These are phyloP conservation scores for Poecile montanus DNA, from an alignment of 2,797 vertebrate species.

Conservation along the genomic window DNA sequence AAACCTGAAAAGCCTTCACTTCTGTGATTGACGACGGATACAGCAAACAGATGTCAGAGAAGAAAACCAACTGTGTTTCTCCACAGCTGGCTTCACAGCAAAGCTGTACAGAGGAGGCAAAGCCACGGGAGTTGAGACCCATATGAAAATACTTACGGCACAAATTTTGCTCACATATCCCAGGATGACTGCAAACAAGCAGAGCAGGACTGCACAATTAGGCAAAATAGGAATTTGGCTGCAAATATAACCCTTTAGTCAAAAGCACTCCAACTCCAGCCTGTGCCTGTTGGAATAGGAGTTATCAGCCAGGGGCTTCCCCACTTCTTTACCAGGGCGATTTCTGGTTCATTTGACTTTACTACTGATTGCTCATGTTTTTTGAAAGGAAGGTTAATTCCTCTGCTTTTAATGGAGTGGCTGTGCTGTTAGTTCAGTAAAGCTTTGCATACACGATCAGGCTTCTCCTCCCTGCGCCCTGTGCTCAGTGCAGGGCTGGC, in stretches of 20 bases:
- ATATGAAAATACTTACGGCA: slow-evolving; percentile 13
- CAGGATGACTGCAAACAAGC: slow-evolving; percentile 42
- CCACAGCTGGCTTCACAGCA: slow-evolving; percentile 63
- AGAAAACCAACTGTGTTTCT: slow-evolving; percentile 61
- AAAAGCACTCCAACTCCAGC: not conserved
- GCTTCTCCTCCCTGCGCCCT: not conserved
- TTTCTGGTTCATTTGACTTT: slow-evolving; percentile 28
- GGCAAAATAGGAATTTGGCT: not conserved
- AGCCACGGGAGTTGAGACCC: slow-evolving; percentile 23
- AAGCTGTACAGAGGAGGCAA: slow-evolving; percentile 29
- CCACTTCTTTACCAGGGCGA: not conserved
- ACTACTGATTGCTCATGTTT: not conserved
- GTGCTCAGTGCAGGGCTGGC: not conserved
- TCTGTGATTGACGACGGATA: slow-evolving; percentile 30
- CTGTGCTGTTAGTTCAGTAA: not conserved
- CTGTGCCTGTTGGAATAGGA: not conserved
- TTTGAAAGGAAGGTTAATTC: slow-evolving; percentile 60
- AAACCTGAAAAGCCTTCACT: slow-evolving; percentile 31
- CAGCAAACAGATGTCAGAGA: slow-evolving; percentile 62
- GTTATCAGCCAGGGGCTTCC: slow-evolving; percentile 13
- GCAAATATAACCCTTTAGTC: not conserved
- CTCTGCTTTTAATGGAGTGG: slow-evolving; percentile 36
- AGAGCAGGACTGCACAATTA: slow-evolving; percentile 40
- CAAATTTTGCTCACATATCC: slow-evolving; percentile 25
- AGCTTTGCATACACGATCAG: not conserved